Base-by-base conservation (phyloP, 2,113 vertebrate species). In the Percina caprodes region DNA sequence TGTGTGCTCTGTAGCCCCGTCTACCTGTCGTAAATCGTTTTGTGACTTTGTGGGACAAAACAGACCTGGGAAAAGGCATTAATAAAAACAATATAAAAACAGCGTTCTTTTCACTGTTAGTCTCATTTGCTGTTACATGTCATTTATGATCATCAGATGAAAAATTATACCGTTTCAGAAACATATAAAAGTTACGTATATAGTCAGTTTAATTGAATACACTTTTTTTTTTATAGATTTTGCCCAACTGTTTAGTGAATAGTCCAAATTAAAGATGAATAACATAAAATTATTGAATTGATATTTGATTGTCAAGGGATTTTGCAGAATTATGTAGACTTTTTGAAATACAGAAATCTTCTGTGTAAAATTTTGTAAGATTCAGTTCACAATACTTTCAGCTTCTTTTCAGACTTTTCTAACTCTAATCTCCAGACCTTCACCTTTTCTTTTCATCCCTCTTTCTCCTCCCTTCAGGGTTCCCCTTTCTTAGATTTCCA, bases 391-490 rank as follows among this genome's bases (percentile, higher is more conserved):
- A 45, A 3, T 14, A 15, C 21, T 59, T 55, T 80, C 56, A 55
- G 23, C n/a, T 73, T 83, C 5, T 77, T 66, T 79, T 62, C 26
- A 54, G 52, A 63, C 52, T 74, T 75, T 74, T 75, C 69, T 69
- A 48, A 13, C 74, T 83, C 52, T 63, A 15, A 75, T 46, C 77
- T 82, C 54, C 82, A 74, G 84, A 79, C 30, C 76, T 90, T 94
- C 72, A 93, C 73, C 55, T 77, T 80, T 80, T 80, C 49, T 74
- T 72, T 39, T 84, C 70, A 82, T 72, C 55, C 56, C 19, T 80
- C 19, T 82, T 94, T 91, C 91, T 90, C 88, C 88, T 94, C 90
- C 92, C 91, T 39, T 76, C 88, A 91, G 61, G 61, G 88, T 90
- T 58, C 24, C 67, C 52, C 54, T 75, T 23, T 73, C 71, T 73